Evolutionary conservation across 2,797 vertebrate genomes (phyloP).

Genomic region (Neosilurus hyrtlii): DNA sequence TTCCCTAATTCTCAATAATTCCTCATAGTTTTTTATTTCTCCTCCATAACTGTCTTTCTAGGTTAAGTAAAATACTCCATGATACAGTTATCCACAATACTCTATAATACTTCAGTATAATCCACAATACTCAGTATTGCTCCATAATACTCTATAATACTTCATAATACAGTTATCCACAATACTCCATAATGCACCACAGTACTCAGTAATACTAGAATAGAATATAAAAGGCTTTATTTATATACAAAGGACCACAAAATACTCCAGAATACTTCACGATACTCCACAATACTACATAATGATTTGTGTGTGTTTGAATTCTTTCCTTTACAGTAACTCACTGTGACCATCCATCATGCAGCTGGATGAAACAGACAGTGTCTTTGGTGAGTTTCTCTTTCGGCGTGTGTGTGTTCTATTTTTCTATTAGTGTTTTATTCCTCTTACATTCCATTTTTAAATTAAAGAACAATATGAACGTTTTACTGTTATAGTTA

Average conservation of each 20-base stretch:
- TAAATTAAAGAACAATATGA: no score
- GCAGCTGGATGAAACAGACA: conserved; percentile 64
- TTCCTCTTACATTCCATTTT: no score
- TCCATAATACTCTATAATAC: background rate
- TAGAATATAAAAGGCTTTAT: no score
- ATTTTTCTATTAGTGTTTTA: no score
- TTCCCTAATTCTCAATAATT: background rate
- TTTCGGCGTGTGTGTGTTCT: background rate
- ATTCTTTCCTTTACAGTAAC: conserved; percentile 22
- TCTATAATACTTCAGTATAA: background rate
- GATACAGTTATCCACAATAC: background rate
- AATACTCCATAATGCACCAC: background rate
- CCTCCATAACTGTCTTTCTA: no score
- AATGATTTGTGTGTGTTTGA: conserved; percentile 3
- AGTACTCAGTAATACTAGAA: no score
- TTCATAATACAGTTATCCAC: background rate
- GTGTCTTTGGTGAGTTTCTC: conserved; percentile 66
- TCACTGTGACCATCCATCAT: conserved; percentile 53
- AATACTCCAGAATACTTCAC: background rate
- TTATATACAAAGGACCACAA: no score
- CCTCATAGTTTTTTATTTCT: background rate
- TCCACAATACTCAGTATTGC: background rate
- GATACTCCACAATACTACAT: no score
- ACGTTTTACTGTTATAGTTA: no score
- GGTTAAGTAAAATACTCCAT: background rate